A percentile compares a stretch with the other conserved stretches of the same genome.
Conservation (phyloP, 1,140 invertebrate species). For the Aphis craccivora region DNA sequence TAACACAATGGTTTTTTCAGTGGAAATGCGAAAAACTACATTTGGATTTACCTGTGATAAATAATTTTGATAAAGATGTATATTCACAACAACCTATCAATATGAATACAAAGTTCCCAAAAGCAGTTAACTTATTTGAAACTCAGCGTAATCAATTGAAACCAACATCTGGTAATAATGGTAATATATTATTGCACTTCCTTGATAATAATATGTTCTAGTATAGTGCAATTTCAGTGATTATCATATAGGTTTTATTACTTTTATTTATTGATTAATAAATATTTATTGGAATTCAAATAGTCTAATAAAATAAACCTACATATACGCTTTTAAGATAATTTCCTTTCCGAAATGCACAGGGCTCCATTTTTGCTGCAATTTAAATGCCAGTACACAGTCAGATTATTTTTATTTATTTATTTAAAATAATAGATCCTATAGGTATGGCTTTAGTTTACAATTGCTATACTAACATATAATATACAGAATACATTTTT, state of each 20-base stretch:
- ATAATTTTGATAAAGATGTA: conserved; percentile 15
- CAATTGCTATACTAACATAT: too few species aligned
- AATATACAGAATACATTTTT: too few species aligned
- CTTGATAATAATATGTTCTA: neutral
- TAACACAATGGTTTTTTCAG: conserved; percentile 15
- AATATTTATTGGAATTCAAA: neutral
- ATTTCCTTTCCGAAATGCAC: neutral
- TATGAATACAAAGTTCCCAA: neutral
- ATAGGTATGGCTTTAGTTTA: too few species aligned
- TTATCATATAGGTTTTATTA: neutral
- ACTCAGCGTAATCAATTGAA: neutral
- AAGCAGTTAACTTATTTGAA: neutral
- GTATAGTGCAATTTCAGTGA: neutral
- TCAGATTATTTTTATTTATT: neutral
- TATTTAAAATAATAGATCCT: too few species aligned
- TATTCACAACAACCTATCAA: neutral
- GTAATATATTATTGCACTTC: conserved; percentile 1
- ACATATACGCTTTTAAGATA: neutral
- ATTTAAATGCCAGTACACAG: neutral
- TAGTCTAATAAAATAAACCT: neutral
- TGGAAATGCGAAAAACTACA: conserved; percentile 39
- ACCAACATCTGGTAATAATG: conserved; percentile 23
- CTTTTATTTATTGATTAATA: neutral
- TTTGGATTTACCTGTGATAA: conserved; percentile 11
- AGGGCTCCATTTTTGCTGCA: neutral